Evolutionary conservation across 2,888 invertebrate genomes (phyloP).

Genomic region (Scrobipalpa costella): DNA sequence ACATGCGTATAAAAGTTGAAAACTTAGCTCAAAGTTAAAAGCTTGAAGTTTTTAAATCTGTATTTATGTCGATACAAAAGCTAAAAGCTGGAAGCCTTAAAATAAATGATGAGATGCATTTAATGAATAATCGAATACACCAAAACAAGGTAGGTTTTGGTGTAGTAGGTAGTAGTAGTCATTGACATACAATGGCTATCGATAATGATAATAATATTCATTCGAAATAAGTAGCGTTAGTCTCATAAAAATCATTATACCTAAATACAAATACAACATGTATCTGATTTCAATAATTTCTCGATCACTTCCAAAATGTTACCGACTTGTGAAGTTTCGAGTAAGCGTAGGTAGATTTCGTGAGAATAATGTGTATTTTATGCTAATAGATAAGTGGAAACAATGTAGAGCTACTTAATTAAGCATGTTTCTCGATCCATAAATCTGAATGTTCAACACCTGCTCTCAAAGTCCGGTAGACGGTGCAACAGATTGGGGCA

Average conservation of each 20-base stretch:
- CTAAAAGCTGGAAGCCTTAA: no score
- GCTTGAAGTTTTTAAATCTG: no score
- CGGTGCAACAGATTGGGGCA: conserved; percentile 28
- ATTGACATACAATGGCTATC: no score
- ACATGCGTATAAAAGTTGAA: no score
- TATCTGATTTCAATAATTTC: conserved; percentile 41
- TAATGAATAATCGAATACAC: no score
- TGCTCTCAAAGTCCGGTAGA: conserved; percentile 38
- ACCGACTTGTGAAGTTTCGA: conserved; percentile 31
- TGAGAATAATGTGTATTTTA: conserved; percentile 56
- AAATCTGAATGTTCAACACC: conserved; percentile 69
- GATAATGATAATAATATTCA: neutral
- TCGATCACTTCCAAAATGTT: conserved; percentile 29
- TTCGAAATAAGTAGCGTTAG: neutral
- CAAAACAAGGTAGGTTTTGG: no score
- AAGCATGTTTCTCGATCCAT: conserved; percentile 73
- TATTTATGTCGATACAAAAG: no score
- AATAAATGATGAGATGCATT: neutral
- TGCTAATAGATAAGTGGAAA: conserved; percentile 54
- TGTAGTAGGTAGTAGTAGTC: no score
- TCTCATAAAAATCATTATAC: neutral
- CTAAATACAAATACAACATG: neutral
- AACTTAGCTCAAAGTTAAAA: no score
- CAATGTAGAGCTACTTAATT: conserved; percentile 71
- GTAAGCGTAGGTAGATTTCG: conserved; percentile 33